Base-by-base conservation (phyloP, 2,888 invertebrate species). In the Caenorhabditis sp. region DNA sequence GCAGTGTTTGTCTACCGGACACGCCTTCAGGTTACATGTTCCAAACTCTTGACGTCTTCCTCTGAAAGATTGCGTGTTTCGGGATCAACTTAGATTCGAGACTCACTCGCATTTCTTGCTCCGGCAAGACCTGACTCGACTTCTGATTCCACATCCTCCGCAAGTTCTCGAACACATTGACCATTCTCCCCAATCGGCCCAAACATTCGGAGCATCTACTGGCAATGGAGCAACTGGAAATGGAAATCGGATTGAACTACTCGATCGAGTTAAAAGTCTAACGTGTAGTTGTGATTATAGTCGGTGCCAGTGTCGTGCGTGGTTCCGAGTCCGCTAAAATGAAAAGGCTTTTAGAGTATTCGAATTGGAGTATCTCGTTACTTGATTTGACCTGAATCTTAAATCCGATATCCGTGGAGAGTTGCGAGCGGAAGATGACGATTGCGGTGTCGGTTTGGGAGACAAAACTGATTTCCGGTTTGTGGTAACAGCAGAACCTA, bases 371-470 rank as follows among this genome's bases (percentile, higher is more conserved):
- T n/a, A n/a, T n/a, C 24, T 28, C 69, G 84, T 76, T 18, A 89
- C 89, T 86, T 2, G 83, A 68, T 68, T 85, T 61, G 2, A 80
- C 81, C 44, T 85, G 83, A 13, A 88, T 76, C 56, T 86, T 86
- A 74, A 90, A 90, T 2, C 91, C 91, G 37, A 89, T 70, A 53
- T 90, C 90, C 0, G 56, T 71, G 8, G 88, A 83, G 1, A 85
- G 74, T 58, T 88, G 87, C 1, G 91, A 85, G 6, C 88, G 85
- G 83, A 91, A 91, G 96, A 97, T 94, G 94, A 96, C 88, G 47
- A 87, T 96, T 0, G 96, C 93, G 95, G 96, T 67, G 95, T 97
- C 88, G 96, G 96, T 74, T 96, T 97, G 96, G 96, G 97, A 97
- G 96, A 97, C 89, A 96, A 97, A 94, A 95, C 96, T 93, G 96